Evolutionary conservation across 2,113 vertebrate genomes (phyloP).

Genomic region (Oncorhynchus clarkii): DNA sequence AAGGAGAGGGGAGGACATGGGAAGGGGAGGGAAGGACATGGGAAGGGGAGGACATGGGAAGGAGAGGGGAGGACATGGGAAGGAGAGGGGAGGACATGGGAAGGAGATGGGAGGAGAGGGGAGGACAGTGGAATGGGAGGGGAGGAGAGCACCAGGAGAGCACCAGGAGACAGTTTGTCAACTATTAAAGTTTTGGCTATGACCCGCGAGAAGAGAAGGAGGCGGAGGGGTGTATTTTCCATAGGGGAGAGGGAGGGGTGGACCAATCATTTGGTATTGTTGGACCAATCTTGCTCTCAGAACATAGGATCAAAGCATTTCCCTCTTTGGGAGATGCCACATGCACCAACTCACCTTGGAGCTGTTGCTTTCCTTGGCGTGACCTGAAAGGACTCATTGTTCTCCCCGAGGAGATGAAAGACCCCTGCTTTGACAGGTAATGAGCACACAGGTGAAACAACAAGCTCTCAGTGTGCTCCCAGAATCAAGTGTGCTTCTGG

Average conservation of each 20-base stretch:
- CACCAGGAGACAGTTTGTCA: conserved; percentile 88
- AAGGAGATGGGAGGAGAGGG: too few species aligned
- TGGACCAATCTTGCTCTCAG: conserved; percentile 18
- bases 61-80: too few species aligned
- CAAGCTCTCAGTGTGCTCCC: not conserved
- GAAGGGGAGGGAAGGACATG: too few species aligned
- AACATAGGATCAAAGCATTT: conserved; percentile 20
- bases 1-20: too few species aligned
- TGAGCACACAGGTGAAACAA: conserved; percentile 30
- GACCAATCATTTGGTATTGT: not conserved
- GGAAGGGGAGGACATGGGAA: too few species aligned
- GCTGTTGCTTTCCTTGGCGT: conserved; percentile 34
- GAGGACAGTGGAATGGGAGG: too few species aligned
- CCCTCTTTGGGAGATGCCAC: conserved; percentile 24
- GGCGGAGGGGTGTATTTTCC: not conserved
- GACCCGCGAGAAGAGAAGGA: not conserved
- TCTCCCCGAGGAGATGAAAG: conserved; percentile 35
- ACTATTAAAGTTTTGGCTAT: conserved; percentile 84
- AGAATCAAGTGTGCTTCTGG: not conserved
- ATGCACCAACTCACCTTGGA: conserved; percentile 32
- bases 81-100: too few species aligned
- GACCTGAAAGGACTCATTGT: conserved; percentile 36
- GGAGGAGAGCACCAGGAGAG: too few species aligned
- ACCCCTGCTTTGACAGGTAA: conserved; percentile 23
- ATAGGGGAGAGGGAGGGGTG: conserved; percentile 62